A percentile compares a stretch with the other conserved stretches of the same genome.
These are phyloP conservation scores for Hydrozoanthus tunicans DNA, from an alignment of 64 coral and sea anemone species.

Conservation along the genomic window DNA sequence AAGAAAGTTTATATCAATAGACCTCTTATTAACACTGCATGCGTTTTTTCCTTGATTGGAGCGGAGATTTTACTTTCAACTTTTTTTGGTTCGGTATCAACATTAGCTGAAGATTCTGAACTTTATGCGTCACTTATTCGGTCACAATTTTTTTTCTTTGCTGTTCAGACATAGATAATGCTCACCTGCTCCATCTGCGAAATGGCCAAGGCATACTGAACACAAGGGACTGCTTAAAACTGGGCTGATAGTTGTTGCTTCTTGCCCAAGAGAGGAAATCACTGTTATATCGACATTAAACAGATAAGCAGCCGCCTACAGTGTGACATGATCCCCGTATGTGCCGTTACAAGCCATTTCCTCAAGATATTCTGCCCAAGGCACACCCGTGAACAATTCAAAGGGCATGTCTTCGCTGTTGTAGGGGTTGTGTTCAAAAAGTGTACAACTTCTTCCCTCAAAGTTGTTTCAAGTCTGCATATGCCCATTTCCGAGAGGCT, in stretches of 20 bases:
- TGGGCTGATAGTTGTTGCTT: constrained; percentile 9
- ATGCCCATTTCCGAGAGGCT: too few relatives aligned
- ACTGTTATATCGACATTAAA: constrained; percentile 36
- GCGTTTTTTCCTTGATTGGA: too few relatives aligned
- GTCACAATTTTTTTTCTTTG: not conserved
- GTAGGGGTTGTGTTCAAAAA: too few relatives aligned
- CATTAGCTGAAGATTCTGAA: not conserved
- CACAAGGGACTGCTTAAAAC: not conserved
- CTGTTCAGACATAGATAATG: not conserved
- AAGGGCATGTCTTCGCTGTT: too few relatives aligned
- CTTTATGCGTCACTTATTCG: not conserved
- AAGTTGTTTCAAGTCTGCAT: not conserved
- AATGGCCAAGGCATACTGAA: constrained; percentile 34
- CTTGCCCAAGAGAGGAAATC: constrained; percentile 22
- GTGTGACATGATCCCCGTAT: constrained; percentile 59
- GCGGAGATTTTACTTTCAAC: too few relatives aligned
- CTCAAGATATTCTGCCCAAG: constrained; percentile 24
- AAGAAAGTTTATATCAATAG: too few relatives aligned
- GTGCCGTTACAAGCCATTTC: constrained; percentile 9
- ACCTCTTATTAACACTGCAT: too few relatives aligned
- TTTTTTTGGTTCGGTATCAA: not conserved
- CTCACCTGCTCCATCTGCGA: not conserved
- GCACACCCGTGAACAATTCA: too few relatives aligned
- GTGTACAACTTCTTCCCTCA: not conserved
- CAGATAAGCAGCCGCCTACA: constrained; percentile 37